These are phyloP conservation scores for Magallana nippona DNA, from an alignment of 2,888 invertebrate genomes.

Conservation along the genomic window DNA sequence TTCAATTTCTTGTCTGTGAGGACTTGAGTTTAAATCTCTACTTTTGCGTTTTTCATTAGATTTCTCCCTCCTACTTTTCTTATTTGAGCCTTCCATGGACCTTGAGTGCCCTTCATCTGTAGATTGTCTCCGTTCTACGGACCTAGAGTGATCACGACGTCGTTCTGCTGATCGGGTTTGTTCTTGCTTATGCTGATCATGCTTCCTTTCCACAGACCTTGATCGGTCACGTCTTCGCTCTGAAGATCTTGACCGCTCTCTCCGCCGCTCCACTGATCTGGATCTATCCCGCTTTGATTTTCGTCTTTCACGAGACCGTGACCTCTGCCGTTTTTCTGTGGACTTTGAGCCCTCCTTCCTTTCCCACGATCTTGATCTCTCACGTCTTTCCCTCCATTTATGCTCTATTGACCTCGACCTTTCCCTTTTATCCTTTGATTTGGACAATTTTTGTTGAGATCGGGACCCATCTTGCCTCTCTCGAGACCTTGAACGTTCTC, in stretches of 20 bases:
- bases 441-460: conserved; percentile 55
- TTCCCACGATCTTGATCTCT: conserved; percentile 59
- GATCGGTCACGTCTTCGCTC: conserved; percentile 52
- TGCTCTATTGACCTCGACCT: conserved; percentile 61
- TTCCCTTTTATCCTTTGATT: conserved; percentile 54
- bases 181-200: too few species aligned
- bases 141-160: not conserved
- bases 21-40: conserved; percentile 33
- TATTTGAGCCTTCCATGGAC: conserved; percentile 16
- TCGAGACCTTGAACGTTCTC: conserved; percentile 58
- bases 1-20: conserved; percentile 46
- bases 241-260: conserved; percentile 48
- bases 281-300: conserved; percentile 51
- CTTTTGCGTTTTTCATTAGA: conserved; percentile 8
- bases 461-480: conserved; percentile 59
- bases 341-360: conserved; percentile 57
- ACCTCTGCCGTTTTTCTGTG: conserved; percentile 50
- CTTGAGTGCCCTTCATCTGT: not conserved
- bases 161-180: not conserved
- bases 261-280: conserved; percentile 52
- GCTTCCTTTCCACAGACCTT: conserved; percentile 50
- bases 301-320: conserved; percentile 23
- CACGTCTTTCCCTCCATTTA: conserved; percentile 55
- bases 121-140: conserved; percentile 14
- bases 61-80: conserved; percentile 47